Evolutionary conservation across 2,888 invertebrate genomes (phyloP).

Genomic region (Anthrax anthrax): DNA sequence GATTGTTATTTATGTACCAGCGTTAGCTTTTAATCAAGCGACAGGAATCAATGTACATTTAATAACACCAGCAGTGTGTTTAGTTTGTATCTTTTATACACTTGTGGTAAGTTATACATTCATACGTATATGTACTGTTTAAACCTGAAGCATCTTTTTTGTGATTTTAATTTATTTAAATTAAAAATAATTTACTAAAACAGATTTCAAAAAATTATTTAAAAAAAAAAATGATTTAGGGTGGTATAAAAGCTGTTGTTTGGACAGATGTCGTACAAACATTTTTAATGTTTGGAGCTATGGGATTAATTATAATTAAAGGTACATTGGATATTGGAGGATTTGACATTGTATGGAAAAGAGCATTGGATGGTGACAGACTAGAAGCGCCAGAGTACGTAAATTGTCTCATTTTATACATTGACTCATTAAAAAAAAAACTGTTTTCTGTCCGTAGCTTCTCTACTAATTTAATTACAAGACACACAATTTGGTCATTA

Average conservation of each 20-base stretch:
- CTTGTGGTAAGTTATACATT: conserved; percentile 43
- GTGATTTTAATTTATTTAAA: not conserved
- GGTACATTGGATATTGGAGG: conserved; percentile 51
- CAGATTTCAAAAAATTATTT: not conserved
- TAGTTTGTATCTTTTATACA: conserved; percentile 68
- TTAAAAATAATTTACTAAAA: too few species aligned
- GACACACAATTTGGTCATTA: conserved; percentile 63
- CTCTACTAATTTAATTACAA: conserved; percentile 49
- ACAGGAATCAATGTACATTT: conserved; percentile 63
- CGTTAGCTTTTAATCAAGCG: conserved; percentile 62
- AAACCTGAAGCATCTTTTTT: too few species aligned
- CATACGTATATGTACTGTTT: too few species aligned
- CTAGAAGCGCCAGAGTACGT: conserved; percentile 45
- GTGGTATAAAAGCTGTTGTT: conserved; percentile 51
- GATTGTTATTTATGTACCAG: conserved; percentile 58
- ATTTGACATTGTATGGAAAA: conserved; percentile 40
- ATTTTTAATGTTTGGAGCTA: conserved; percentile 51
- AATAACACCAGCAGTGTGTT: conserved; percentile 56
- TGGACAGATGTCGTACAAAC: conserved; percentile 62
- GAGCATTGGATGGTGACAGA: conserved; percentile 44
- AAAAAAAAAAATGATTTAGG: conserved; percentile 30
- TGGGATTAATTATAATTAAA: conserved; percentile 49
- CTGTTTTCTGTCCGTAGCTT: conserved; percentile 34
- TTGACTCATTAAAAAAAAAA: not conserved
- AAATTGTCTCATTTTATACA: not conserved